Percentiles rank a stretch among this genome's conserved stretches.
These are phyloP conservation scores for Danaus plexippus DNA, from an alignment of 1,140 invertebrate species.

Conservation along the genomic window DNA sequence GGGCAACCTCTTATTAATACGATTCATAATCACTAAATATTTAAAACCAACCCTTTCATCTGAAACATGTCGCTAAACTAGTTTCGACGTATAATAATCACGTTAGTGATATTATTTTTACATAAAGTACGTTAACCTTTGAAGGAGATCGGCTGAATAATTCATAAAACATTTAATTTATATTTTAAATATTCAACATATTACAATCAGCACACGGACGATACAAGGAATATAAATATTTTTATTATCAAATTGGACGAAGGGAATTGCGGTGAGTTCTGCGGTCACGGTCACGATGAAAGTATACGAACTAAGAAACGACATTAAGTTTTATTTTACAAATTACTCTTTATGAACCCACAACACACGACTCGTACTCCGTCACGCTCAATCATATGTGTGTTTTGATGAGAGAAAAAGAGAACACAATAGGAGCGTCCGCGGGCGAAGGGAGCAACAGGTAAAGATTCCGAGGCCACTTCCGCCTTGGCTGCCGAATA, in stretches of 20 bases:
- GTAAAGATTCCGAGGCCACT: conserved; percentile 72
- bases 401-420: conserved; percentile 29
- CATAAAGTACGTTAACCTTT: too few relatives aligned
- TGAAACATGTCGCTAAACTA: too few relatives aligned
- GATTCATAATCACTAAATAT: conserved; percentile 8
- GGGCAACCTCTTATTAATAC: conserved; percentile 24
- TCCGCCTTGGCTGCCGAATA: conserved; percentile 71
- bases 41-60: background rate
- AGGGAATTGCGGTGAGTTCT: conserved; percentile 50
- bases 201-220: too few relatives aligned
- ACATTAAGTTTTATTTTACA: conserved; percentile 57
- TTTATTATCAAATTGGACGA: conserved; percentile 28
- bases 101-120: too few relatives aligned
- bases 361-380: conserved; percentile 27
- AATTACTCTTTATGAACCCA: conserved; percentile 52
- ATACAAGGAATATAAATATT: too few relatives aligned
- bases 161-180: too few relatives aligned
- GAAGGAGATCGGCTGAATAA: too few relatives aligned
- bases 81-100: too few relatives aligned
- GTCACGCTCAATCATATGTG: conserved; percentile 22
- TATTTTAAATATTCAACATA: too few relatives aligned
- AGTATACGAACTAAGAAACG: conserved; percentile 41
- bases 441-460: conserved; percentile 70
- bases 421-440: conserved; percentile 39
- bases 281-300: conserved; percentile 54